Percentiles rank a stretch among this genome's conserved stretches.
Conservation (phyloP, 2,888 invertebrate species). For the Stenotaenia linearis region DNA sequence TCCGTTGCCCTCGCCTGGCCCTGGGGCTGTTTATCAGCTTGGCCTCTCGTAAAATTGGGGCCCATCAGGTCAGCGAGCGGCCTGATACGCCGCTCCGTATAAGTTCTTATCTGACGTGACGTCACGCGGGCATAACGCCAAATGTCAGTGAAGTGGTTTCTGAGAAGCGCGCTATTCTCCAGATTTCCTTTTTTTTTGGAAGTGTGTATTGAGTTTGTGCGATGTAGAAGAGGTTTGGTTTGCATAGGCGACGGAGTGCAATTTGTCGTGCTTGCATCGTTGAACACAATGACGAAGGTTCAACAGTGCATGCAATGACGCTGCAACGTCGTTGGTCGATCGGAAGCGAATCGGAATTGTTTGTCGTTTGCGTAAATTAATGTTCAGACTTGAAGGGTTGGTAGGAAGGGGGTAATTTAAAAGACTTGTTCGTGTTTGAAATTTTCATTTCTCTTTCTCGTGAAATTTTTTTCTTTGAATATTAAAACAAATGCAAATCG, state of each 20-base stretch:
- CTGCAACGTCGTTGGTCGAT: constrained; percentile 20
- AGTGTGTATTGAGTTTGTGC: constrained; percentile 26
- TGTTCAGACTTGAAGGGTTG: neutral
- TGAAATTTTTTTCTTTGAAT: neutral
- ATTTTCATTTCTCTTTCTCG: neutral
- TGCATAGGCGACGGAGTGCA: constrained; percentile 23
- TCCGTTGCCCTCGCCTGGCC: neutral
- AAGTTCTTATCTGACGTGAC: constrained; percentile 10
- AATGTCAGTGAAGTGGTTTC: constrained; percentile 14
- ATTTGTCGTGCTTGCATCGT: constrained; percentile 16
- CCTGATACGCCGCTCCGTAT: neutral
- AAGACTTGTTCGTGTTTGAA: constrained; percentile 1
- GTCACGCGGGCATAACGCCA: constrained; percentile 17
- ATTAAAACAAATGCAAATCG: neutral
- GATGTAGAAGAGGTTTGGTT: constrained; percentile 6
- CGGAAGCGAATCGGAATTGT: constrained; percentile 26
- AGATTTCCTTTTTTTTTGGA: neutral
- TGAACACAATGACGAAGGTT: constrained; percentile 12
- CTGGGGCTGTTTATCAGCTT: constrained; percentile 12
- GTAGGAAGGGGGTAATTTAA: neutral
- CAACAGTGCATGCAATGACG: constrained; percentile 24
- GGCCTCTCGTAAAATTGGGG: constrained; percentile 24
- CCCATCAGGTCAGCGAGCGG: constrained; percentile 11
- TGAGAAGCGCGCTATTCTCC: neutral
- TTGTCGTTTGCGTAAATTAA: constrained; percentile 22